Evolutionary conservation across 1,140 invertebrate genomes (phyloP), one percentile per base, ranked within the genome.

Genomic region (Megathymus violae): DNA sequence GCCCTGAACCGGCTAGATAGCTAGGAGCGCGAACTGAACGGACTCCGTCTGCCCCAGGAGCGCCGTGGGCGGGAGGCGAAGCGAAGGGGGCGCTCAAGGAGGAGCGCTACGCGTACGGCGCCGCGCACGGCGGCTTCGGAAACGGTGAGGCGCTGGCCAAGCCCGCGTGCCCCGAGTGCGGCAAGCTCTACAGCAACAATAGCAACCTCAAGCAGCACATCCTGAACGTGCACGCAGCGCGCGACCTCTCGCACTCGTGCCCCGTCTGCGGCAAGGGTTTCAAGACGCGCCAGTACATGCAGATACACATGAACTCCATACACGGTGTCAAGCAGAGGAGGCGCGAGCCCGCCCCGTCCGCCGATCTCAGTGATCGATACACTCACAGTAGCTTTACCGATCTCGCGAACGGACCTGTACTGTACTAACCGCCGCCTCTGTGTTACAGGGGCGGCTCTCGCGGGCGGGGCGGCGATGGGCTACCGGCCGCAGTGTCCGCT

Each of bases 161-260:
- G 82, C 94, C 94, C 61, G 93, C 94, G 69, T 95, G 94, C 84
- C 93, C 93, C 31, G 93, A 94, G 75, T 95, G 94, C 86, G 93
- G 93, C 71, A 94, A 94, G 80, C 92, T 93, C 46, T 95, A 95
- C 86, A 94, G 93, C 78, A 92, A 91, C 84, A 90, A 90, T 71
- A 94, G 94, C 68, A 95, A 95, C 81, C 91, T 95, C 41, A 94
- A 94, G 86, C 95, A 95, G 80, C 95, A 95, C 91, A 94, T 95
- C 71, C 93, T 94, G 63, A 95, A 95, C 89, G 93, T 95, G 67
- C 95, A 95, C 89, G 93, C 94, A 47, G 92, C 94, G 60, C 93
- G 93, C 69, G 94, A 93, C 50, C 92, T 93, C 72, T 93, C 94
- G 72, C 93, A 94, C 78, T 89, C 91, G 50, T 95, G 94, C 81